Percentiles rank a stretch among this genome's conserved stretches.
Evolutionary conservation across 2,888 invertebrate species (phyloP).

Genomic region (Heliothis peltigera): DNA sequence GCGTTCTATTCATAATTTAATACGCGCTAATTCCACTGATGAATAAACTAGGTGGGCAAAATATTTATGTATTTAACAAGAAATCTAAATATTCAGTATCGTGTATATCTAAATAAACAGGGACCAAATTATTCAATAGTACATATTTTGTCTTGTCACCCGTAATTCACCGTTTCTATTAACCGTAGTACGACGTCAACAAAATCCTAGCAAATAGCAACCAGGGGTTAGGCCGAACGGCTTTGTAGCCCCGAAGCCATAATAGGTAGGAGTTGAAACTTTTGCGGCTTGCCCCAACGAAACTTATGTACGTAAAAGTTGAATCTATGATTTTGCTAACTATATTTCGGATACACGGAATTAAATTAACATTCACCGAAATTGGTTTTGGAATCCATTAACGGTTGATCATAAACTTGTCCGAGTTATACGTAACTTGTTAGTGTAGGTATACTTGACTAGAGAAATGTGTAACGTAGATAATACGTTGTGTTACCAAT

Average conservation of each 20-base stretch:
- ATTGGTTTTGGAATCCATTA: slow-evolving; percentile 39
- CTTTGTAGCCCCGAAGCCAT: slow-evolving; percentile 61
- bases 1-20: slow-evolving; percentile 24
- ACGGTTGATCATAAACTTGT: slow-evolving; percentile 32
- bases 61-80: no score
- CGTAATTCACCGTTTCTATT: slow-evolving; percentile 47
- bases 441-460: not conserved
- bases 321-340: slow-evolving; percentile 51
- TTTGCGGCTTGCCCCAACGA: slow-evolving; percentile 55
- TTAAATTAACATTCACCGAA: slow-evolving; percentile 49
- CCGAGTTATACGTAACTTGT: not conserved
- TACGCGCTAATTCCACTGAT: slow-evolving; percentile 24
- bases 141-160: slow-evolving; percentile 33
- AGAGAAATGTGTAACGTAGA: not conserved
- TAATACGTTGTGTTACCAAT: not conserved
- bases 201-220: slow-evolving; percentile 61
- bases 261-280: slow-evolving; percentile 64
- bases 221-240: slow-evolving; percentile 51
- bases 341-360: slow-evolving; percentile 46
- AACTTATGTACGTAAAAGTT: slow-evolving; percentile 50
- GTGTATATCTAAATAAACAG: slow-evolving; percentile 18
- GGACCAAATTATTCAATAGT: slow-evolving; percentile 27
- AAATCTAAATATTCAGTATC: not conserved
- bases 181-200: slow-evolving; percentile 53
- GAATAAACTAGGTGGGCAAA: slow-evolving; percentile 3